Base-by-base conservation (phyloP, 2,797 vertebrate species). In the Myotis planiceps region DNA sequence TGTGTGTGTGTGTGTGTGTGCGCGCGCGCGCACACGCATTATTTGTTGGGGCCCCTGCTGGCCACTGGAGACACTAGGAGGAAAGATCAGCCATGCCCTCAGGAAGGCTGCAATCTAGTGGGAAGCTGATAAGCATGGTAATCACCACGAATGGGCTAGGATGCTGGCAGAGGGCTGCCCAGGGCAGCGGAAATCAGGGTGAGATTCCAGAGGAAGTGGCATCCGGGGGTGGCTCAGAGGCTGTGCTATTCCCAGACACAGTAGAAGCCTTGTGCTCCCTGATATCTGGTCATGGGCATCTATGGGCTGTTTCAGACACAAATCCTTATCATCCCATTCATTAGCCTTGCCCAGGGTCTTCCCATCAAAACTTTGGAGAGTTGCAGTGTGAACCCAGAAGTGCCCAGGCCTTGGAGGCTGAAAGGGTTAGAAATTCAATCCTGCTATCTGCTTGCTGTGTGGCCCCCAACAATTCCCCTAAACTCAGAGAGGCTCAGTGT, bases 1-100 rank as follows among this genome's bases (percentile, higher is more conserved):
- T 7, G 29, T 9, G 13, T 18, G 6, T 7, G 15, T 6, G 19
- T n/a, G 4, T 7, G 27, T 9, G 12, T 21, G 18, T 32, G 4
- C 4, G 14, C 5, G 19, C 21, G 2, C 3, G 19, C 4, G 9
- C 10, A 6, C 2, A 7, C 9, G 6, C 14, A 15, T 27, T 47
- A 8, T 14, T n/a, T 29, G 23, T 13, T 53, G 74, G 88, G 63
- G 27, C 10, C 23, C 47, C 1, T 5, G 23, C 18, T 39, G 51
- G 37, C 13, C 6, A 1, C 10, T 29, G 66, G 47, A 68, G 78
- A 51, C 1, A 3, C 6, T 13, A 29, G 23, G 14, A 49, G 4
- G 60, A 21, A 69, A 80, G 53, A 3, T 6, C 32, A 68, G 16
- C 3, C 6, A 1, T 51, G 14, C 32, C 88, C 53, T 85, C 45